Evolutionary conservation across 2,888 invertebrate genomes (phyloP).

Genomic region (Tipula confusa): DNA sequence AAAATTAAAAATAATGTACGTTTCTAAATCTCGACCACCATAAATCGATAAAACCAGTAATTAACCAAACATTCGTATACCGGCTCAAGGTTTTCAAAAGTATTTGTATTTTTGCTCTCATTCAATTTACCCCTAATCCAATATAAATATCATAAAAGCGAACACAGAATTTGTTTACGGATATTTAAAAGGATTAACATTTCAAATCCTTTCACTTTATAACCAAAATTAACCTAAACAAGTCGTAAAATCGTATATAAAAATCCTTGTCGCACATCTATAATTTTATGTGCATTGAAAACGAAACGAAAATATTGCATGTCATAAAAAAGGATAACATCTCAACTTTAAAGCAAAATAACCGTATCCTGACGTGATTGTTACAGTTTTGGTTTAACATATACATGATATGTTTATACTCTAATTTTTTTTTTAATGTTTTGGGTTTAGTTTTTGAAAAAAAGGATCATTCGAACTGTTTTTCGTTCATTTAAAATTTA

Average conservation of each 20-base stretch:
- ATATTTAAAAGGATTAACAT: background rate
- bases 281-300: background rate
- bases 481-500: too few species aligned
- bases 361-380: background rate
- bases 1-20: too few species aligned
- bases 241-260: background rate
- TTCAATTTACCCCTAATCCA: too few species aligned
- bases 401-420: background rate
- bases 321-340: background rate
- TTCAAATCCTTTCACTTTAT: constrained; percentile 1
- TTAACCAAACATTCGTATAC: too few species aligned
- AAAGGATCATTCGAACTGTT: too few species aligned
- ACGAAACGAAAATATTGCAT: background rate
- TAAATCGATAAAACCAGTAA: too few species aligned
- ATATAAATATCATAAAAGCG: background rate
- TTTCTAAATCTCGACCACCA: too few species aligned
- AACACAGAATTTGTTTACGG: background rate
- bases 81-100: background rate
- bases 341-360: background rate
- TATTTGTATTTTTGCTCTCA: background rate
- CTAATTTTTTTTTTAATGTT: background rate
- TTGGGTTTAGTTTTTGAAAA: background rate
- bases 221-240: constrained; percentile 12
- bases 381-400: background rate
- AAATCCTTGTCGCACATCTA: background rate